Percentiles rank a stretch among this genome's conserved stretches.
phyloP scores from a whole-genome alignment of 2,888 invertebrate species.

The Epinotia bilunana region DNA sequence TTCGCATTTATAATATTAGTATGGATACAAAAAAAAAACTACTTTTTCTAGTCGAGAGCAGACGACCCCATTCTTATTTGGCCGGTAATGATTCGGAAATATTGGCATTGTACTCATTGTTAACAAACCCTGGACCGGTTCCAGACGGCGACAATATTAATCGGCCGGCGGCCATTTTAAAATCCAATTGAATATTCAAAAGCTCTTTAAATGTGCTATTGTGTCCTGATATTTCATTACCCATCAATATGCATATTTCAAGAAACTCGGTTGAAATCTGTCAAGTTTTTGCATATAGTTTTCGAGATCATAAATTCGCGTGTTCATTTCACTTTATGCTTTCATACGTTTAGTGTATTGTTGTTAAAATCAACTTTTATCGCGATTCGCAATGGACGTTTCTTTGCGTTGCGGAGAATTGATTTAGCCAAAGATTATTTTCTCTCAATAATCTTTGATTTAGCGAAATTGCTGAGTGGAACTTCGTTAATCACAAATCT shows the following conservation, averaged over 20 bases:
- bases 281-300: conserved; percentile 32
- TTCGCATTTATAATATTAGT: too few relatives aligned
- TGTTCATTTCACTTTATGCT: conserved; percentile 23
- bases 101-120: conserved; percentile 64
- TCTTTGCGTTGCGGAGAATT: conserved; percentile 23
- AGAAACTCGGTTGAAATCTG: conserved; percentile 28
- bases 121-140: conserved; percentile 47
- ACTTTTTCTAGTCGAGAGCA: conserved; percentile 48
- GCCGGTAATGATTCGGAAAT: conserved; percentile 69
- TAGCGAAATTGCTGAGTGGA: conserved; percentile 20
- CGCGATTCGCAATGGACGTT: conserved; percentile 24
- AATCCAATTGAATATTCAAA: conserved; percentile 52
- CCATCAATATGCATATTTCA: conserved; percentile 37
- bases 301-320: conserved; percentile 27
- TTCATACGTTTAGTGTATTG: conserved; percentile 31
- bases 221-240: conserved; percentile 27
- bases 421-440: conserved; percentile 20
- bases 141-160: conserved; percentile 24
- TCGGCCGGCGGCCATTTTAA: conserved; percentile 33
- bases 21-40: neutral
- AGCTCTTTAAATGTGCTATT: conserved; percentile 40
- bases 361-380: conserved; percentile 25
- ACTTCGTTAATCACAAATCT: conserved; percentile 18
- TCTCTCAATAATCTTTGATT: too few relatives aligned
- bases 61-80: conserved; percentile 52